Conservation (phyloP, 2,797 vertebrate species). For the Choloepus didactylus region DNA sequence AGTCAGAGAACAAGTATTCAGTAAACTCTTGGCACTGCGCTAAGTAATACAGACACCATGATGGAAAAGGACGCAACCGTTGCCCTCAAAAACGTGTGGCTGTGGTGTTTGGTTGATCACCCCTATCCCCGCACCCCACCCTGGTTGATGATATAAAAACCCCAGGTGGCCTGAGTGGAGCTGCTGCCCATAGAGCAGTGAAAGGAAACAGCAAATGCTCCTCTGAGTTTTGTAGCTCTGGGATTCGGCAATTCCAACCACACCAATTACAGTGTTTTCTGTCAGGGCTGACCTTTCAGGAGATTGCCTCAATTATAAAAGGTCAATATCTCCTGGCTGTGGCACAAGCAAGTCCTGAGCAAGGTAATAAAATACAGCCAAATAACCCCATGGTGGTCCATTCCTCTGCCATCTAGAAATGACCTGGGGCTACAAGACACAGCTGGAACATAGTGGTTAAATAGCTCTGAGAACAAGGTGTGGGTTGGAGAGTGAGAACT, state of each 20-base stretch:
- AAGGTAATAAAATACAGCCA: conserved; percentile 64
- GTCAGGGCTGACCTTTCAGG: conserved; percentile 77
- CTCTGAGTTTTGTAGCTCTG: background rate
- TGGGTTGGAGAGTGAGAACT: conserved; percentile 15
- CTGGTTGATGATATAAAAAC: background rate
- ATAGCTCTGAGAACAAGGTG: background rate
- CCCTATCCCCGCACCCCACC: background rate
- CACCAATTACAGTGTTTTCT: conserved; percentile 76
- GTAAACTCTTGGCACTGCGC: background rate
- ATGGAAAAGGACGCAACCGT: background rate
- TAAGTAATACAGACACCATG: background rate
- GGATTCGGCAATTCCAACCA: conserved; percentile 58
- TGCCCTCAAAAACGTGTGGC: background rate
- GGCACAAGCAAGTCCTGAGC: conserved; percentile 59
- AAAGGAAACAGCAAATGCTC: conserved; percentile 22
- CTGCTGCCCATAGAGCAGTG: background rate
- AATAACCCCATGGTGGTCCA: background rate
- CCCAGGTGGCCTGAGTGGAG: background rate
- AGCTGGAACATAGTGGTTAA: background rate
- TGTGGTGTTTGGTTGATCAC: background rate
- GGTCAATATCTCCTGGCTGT: conserved; percentile 74
- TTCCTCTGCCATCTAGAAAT: background rate
- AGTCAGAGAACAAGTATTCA: background rate
- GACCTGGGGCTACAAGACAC: background rate
- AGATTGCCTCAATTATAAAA: conserved; percentile 80